Conservation (phyloP, 92 coral and sea anemone species). For the Epizoanthus stellaris region DNA sequence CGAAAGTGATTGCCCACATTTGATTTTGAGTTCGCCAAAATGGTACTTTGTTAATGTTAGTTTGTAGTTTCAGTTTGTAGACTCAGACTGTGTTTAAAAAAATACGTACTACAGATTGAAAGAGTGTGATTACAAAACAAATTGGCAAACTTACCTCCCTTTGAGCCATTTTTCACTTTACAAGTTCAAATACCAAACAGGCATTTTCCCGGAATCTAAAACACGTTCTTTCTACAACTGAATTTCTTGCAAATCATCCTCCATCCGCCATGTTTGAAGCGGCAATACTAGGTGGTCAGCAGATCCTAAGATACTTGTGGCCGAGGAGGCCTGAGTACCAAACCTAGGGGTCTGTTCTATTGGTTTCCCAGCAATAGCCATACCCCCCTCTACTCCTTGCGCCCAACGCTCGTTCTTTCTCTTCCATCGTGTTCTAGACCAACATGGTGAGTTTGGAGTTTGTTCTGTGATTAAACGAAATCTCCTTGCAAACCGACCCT, state of each 20-base stretch:
- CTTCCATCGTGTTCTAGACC: constrained; percentile 53
- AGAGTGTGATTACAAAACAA: not conserved
- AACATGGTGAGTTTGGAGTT: constrained; percentile 59
- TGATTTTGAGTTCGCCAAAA: no score
- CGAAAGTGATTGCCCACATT: no score
- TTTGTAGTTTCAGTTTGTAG: no score
- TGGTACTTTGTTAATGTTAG: no score
- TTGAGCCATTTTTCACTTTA: constrained; percentile 11
- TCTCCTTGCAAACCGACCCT: not conserved
- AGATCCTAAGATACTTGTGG: constrained; percentile 10
- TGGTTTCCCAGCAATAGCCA: constrained; percentile 23
- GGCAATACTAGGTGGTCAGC: constrained; percentile 53
- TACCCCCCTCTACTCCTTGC: constrained; percentile 51
- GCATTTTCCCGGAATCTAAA: no score
- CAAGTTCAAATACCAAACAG: not conserved
- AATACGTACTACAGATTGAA: constrained; percentile 15
- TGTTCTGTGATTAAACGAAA: not conserved
- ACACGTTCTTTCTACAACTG: no score
- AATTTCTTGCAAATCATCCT: no score
- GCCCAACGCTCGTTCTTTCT: constrained; percentile 45
- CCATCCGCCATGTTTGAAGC: constrained; percentile 74
- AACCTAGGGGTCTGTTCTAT: not conserved
- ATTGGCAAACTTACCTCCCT: constrained; percentile 19
- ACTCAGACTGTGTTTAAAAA: not conserved
- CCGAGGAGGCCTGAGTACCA: constrained; percentile 13